Evolutionary conservation across 2,113 vertebrate genomes (phyloP).

Genomic region (Brachypodius melanocephalos): DNA sequence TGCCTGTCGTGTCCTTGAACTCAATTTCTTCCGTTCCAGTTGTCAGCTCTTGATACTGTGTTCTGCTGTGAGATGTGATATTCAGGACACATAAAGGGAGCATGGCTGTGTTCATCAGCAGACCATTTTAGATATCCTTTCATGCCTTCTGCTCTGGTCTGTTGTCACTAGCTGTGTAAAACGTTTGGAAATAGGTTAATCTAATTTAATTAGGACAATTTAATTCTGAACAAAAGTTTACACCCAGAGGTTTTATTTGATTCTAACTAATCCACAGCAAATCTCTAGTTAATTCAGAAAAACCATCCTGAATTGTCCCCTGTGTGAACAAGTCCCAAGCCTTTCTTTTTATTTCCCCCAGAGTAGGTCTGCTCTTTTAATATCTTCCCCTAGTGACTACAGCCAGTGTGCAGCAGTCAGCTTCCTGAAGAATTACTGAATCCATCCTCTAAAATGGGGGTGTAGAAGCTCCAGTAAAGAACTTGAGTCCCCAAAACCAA

Average conservation of each 20-base stretch:
- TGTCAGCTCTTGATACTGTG: neutral
- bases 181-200: neutral
- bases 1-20: neutral
- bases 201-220: neutral
- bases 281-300: neutral
- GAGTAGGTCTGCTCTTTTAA: neutral
- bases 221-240: neutral
- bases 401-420: neutral
- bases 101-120: neutral
- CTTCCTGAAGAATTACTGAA: neutral
- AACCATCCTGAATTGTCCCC: neutral
- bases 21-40: neutral
- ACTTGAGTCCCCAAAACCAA: neutral
- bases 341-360: neutral
- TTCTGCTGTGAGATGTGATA: neutral
- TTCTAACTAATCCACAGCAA: neutral
- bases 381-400: neutral
- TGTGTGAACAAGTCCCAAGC: neutral
- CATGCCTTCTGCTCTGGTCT: neutral
- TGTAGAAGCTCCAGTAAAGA: neutral
- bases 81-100: neutral
- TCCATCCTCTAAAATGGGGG: neutral
- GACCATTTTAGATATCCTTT: neutral
- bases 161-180: neutral
- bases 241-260: neutral